Percentiles rank a stretch among this genome's conserved stretches.
These are phyloP conservation scores for Eustalomyia histrio DNA, from an alignment of 2,888 invertebrate genomes.

Conservation along the genomic window DNA sequence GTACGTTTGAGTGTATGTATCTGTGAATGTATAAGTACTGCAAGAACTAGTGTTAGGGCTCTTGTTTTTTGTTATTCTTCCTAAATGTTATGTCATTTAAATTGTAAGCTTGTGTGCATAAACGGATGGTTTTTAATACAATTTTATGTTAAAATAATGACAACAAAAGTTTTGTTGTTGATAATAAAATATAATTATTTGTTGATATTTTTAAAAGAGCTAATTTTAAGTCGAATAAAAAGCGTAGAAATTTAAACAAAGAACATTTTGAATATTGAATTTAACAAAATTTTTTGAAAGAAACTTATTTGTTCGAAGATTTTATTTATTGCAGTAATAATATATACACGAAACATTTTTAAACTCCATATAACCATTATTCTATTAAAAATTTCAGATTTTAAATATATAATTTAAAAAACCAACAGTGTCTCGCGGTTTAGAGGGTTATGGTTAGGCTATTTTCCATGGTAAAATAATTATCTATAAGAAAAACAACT, in stretches of 20 bases:
- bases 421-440: no score
- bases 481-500: no score
- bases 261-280: neutral
- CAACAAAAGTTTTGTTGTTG: constrained; percentile 17
- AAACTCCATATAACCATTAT: no score
- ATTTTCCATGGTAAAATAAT: no score
- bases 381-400: no score
- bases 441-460: no score
- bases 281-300: no score
- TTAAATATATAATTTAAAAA: no score
- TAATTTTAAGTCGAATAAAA: neutral
- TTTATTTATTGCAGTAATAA: no score
- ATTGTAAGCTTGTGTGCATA: constrained; percentile 19
- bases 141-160: constrained; percentile 54
- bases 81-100: constrained; percentile 41
- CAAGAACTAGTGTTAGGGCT: neutral
- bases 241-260: neutral
- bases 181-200: no score
- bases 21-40: constrained; percentile 10
- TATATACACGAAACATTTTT: no score
- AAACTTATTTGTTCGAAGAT: no score
- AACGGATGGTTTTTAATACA: constrained; percentile 40
- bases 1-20: constrained; percentile 25
- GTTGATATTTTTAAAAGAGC: neutral
- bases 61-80: constrained; percentile 42